These are phyloP conservation scores for Verasper variegatus DNA, from an alignment of 2,113 vertebrate species.

Conservation along the genomic window DNA sequence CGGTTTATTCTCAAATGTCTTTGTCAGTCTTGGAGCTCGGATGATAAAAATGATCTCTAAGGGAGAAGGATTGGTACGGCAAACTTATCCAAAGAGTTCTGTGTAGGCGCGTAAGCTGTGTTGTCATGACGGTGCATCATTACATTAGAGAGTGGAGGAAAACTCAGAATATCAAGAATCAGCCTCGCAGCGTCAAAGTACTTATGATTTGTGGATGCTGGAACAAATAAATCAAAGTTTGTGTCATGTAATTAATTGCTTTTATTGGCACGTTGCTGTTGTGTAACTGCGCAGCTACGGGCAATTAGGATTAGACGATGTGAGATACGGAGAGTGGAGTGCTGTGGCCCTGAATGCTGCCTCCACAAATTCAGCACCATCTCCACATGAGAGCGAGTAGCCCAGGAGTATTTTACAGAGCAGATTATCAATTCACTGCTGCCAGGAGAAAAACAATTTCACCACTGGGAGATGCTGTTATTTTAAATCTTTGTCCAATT, in stretches of 20 bases:
- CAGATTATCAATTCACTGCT: slow-evolving; percentile 71
- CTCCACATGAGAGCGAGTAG: slow-evolving; percentile 51
- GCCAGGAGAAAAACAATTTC: slow-evolving; percentile 61
- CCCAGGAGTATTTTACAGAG: slow-evolving; percentile 64
- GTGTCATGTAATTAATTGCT: slow-evolving; percentile 51
- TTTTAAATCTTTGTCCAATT: slow-evolving; percentile 78
- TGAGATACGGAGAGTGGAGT: slow-evolving; percentile 44
- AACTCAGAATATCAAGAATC: slow-evolving; percentile 29
- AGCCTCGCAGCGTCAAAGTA: slow-evolving; percentile 7
- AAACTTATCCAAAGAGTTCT: slow-evolving; percentile 23
- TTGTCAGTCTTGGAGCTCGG: not conserved
- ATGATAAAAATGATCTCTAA: slow-evolving; percentile 35
- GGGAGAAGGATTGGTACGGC: slow-evolving; percentile 23
- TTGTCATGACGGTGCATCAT: slow-evolving; percentile 20
- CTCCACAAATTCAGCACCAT: slow-evolving; percentile 44
- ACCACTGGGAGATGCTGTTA: slow-evolving; percentile 56
- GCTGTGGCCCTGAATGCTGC: slow-evolving; percentile 27
- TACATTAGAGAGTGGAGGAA: slow-evolving; percentile 6
- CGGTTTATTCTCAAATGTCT: not conserved
- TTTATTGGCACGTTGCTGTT: slow-evolving; percentile 48
- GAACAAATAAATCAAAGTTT: slow-evolving; percentile 30
- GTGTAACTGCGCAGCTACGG: slow-evolving; percentile 32
- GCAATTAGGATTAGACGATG: slow-evolving; percentile 54
- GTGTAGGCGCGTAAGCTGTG: slow-evolving; percentile 11
- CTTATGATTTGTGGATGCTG: slow-evolving; percentile 26